These are phyloP conservation scores for Sesia apiformis DNA, from an alignment of 2,888 invertebrate species.

Conservation along the genomic window DNA sequence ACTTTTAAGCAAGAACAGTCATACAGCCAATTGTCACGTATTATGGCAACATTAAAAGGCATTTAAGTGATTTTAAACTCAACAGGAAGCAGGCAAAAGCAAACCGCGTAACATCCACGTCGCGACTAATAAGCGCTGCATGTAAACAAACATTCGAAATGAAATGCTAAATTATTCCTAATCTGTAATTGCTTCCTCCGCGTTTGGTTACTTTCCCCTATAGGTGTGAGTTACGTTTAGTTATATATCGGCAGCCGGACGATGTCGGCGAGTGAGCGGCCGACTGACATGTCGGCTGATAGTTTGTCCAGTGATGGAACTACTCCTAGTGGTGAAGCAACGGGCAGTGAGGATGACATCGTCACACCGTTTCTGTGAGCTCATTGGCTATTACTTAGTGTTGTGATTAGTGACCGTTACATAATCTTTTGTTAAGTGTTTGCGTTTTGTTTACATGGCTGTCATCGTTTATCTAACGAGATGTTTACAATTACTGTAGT, in stretches of 20 bases:
- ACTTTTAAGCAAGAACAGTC: background rate
- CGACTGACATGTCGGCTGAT: slow-evolving; percentile 45
- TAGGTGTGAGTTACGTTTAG: slow-evolving; percentile 11
- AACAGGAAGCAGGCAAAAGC: background rate
- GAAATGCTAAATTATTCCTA: slow-evolving; percentile 23
- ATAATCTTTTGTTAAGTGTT: background rate
- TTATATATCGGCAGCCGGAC: slow-evolving; percentile 18
- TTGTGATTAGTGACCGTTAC: background rate
- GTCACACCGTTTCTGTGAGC: slow-evolving; percentile 30
- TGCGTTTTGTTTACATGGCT: background rate
- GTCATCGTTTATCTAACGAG: too few species aligned
- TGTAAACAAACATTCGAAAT: slow-evolving; percentile 14
- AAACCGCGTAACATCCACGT: background rate
- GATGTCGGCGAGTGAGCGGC: slow-evolving; percentile 13
- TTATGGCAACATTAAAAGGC: background rate
- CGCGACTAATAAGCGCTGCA: background rate
- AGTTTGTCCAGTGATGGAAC: slow-evolving; percentile 35
- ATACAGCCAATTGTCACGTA: background rate
- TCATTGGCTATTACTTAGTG: background rate
- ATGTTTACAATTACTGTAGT: too few species aligned
- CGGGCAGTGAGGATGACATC: slow-evolving; percentile 14
- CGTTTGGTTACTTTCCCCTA: slow-evolving; percentile 10
- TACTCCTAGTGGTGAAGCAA: background rate
- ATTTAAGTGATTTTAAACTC: background rate
- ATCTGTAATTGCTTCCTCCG: slow-evolving; percentile 23